Evolutionary conservation across 2,113 vertebrate species (phyloP), one percentile per base, ranked within the genome.

Genomic region (Procapra przewalskii): DNA sequence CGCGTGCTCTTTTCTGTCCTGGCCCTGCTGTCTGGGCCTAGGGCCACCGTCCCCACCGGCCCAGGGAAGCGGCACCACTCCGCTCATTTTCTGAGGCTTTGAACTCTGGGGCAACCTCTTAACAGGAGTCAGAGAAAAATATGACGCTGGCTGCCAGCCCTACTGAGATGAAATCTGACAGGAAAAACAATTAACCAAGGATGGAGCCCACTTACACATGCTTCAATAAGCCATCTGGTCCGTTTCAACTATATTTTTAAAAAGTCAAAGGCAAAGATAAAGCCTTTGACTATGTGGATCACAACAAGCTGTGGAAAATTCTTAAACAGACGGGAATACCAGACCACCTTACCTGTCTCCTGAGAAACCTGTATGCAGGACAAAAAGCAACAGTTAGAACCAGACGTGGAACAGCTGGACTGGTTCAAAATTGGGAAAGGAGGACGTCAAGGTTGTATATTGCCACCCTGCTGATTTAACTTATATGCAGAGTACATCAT

Each of bases 1-100:
- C 10, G 14, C 13, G 3, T 3, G 3, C 10, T 7, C 40, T 2
- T 1, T 9, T 27, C 21, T 2, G 45, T 8, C 23, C 21, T 3
- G 3, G 50, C 50, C 15, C 31, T 27, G 55, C 29, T 31, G 50
- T 13, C 79, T 25, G 7, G 45, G 45, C 8, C 16, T 33, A 5
- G 5, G 77, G 31, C 31, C 2, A 3, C 43, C 16, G 3, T 50
- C 43, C 43, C 25, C 60, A 3, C 36, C 31, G 3, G 52, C 52
- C 12, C 43, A 3, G 52, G n/a, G 13, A 8, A 33, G 23, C 25
- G 2, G 15, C 29, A 45, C 13, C 7, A 43, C 17, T 5, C 4
- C 23, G 21, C 52, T 82, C 4, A 8, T 7, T 59, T 57, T n/a
- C 52, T 62, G 14, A 17, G 7, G 86, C 14, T 45, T 19, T 21